Conservation (phyloP, 35 echinoderm and acorn worm genomes). For the Apostichopus parvimensis region DNA sequence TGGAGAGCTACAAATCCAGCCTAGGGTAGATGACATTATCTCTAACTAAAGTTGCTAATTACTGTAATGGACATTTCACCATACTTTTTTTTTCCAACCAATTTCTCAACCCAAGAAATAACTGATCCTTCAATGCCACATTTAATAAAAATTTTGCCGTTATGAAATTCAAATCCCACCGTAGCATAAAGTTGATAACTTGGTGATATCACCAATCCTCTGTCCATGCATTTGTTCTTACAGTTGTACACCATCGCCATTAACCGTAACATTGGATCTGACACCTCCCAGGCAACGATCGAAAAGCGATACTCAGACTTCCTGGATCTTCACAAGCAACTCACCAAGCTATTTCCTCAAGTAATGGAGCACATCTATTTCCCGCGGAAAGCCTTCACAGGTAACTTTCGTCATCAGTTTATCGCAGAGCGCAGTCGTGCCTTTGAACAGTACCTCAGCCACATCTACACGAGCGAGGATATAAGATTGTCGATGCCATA, state of each 20-base stretch:
- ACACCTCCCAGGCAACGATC: slow-evolving; percentile 89
- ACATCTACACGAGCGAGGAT: slow-evolving; percentile 73
- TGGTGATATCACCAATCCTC: no score
- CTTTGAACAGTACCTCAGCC: slow-evolving; percentile 86
- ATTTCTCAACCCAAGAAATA: no score
- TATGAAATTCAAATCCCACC: no score
- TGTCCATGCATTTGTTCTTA: no score
- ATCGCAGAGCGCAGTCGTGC: slow-evolving; percentile 93
- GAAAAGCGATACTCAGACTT: slow-evolving; percentile 97
- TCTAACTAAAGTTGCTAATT: no score
- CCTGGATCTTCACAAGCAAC: slow-evolving; percentile 66
- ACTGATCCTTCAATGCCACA: no score
- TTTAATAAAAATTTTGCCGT: no score
- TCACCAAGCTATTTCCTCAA: slow-evolving; percentile 69
- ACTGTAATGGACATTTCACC: no score
- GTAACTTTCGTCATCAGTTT: slow-evolving; percentile 88
- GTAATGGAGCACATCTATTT: slow-evolving; percentile 86
- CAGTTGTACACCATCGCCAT: slow-evolving; percentile 92
- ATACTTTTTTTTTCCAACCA: no score
- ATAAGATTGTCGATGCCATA: slow-evolving; percentile 66
- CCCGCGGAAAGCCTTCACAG: slow-evolving; percentile 82
- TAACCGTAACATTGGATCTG: slow-evolving; percentile 78
- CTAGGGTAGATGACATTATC: no score
- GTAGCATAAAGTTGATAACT: no score
- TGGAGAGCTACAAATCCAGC: no score